A percentile compares a stretch with the other conserved stretches of the same genome.
Conservation (phyloP, 1,140 invertebrate genomes). For the Eriocheir sinensis region DNA sequence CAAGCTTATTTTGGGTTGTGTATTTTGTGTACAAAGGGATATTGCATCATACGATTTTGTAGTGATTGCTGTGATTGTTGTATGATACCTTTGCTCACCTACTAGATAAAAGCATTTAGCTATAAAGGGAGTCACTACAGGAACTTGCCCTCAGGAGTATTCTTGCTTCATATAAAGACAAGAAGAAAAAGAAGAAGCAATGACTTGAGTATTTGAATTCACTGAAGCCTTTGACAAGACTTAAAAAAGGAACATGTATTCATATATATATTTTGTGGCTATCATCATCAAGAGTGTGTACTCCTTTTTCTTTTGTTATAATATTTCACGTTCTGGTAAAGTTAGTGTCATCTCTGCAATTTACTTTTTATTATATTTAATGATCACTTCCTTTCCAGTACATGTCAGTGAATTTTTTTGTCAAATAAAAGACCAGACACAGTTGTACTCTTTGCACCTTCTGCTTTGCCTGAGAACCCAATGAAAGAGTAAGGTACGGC, state of each 20-base stretch:
- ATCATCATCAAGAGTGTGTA: constrained; percentile 36
- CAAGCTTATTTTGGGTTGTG: background rate
- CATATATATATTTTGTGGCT: background rate
- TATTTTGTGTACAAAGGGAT: background rate
- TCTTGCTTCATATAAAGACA: constrained; percentile 38
- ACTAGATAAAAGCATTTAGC: background rate
- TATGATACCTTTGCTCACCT: constrained; percentile 1
- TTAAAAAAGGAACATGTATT: background rate
- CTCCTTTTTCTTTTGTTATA: no score
- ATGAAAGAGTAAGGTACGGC: no score
- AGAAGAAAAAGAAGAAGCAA: constrained; percentile 52
- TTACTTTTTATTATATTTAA: constrained; percentile 60
- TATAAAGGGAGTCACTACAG: background rate
- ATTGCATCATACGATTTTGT: constrained; percentile 18
- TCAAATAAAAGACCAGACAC: constrained; percentile 56
- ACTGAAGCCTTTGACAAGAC: background rate
- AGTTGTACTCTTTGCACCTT: background rate
- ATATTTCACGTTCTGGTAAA: constrained; percentile 46
- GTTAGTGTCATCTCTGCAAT: constrained; percentile 16
- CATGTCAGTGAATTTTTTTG: constrained; percentile 68
- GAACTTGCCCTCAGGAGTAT: constrained; percentile 35
- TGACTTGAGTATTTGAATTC: constrained; percentile 55
- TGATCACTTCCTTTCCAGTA: constrained; percentile 69
- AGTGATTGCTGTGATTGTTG: constrained; percentile 55
- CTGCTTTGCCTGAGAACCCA: no score